Percentiles rank a stretch among this genome's conserved stretches.
phyloP scores from a whole-genome alignment of 2,113 vertebrate species.

The Puntigrus tetrazona region DNA sequence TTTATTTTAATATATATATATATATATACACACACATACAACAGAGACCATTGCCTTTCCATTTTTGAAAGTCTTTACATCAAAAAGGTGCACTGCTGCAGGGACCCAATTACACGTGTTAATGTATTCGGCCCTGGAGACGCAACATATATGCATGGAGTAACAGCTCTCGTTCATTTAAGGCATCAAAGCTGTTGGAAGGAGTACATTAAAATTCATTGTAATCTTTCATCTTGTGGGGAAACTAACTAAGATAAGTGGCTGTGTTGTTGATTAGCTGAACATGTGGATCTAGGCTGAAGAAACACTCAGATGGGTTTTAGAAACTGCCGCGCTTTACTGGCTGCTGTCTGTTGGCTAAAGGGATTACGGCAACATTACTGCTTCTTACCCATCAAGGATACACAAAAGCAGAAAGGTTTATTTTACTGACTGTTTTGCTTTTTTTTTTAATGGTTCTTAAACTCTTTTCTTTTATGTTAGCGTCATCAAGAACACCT shows the following conservation, averaged over 20 bases:
- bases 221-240: constrained; percentile 24
- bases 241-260: constrained; percentile 26
- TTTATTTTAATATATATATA: not conserved
- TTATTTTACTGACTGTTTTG: not conserved
- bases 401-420: constrained; percentile 17
- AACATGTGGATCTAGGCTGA: constrained; percentile 20
- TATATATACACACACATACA: too few relatives aligned
- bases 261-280: constrained; percentile 46
- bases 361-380: constrained; percentile 45
- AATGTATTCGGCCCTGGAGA: not conserved
- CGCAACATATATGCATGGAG: not conserved
- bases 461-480: not conserved
- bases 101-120: not conserved
- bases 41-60: not conserved
- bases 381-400: constrained; percentile 32
- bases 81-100: not conserved
- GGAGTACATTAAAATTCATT: constrained; percentile 22
- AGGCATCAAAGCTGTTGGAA: not conserved
- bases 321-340: constrained; percentile 33
- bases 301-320: constrained; percentile 48
- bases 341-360: constrained; percentile 38
- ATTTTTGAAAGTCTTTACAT: not conserved
- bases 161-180: not conserved
- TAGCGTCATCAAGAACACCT: not conserved
- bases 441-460: not conserved